Evolutionary conservation across 2,113 vertebrate genomes (phyloP).

Genomic region (Notarius quadriscutis): DNA sequence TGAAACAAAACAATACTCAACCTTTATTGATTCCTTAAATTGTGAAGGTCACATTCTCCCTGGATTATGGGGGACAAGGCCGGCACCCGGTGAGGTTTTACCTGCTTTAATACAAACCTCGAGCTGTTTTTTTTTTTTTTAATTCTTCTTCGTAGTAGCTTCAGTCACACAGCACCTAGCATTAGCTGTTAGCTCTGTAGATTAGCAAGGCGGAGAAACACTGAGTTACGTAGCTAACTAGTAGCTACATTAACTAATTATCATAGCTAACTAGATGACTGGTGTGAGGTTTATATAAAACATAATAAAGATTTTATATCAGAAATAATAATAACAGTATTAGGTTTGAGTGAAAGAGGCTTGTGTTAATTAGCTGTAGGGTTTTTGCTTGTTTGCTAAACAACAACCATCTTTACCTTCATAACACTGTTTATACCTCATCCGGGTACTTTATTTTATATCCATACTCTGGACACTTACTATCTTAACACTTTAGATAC

Average conservation of each 20-base stretch:
- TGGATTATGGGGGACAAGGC: slow-evolving; percentile 71
- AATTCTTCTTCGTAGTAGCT: not conserved
- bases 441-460: too few species aligned
- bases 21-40: not conserved
- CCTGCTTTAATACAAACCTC: not conserved
- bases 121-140: not conserved
- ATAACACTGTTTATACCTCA: not conserved
- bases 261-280: too few species aligned
- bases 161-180: not conserved
- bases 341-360: not conserved
- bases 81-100: slow-evolving; percentile 70
- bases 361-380: not conserved
- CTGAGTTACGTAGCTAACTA: not conserved
- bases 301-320: too few species aligned
- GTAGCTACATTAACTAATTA: too few species aligned
- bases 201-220: slow-evolving; percentile 4
- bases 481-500: too few species aligned
- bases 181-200: slow-evolving; percentile 22
- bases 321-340: not conserved
- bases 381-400: not conserved
- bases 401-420: not conserved
- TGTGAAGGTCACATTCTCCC: slow-evolving; percentile 55
- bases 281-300: not conserved
- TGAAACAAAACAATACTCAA: not conserved
- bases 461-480: too few species aligned